Base-by-base conservation (phyloP, 2,888 invertebrate genomes). In the Clanis bilineata region DNA sequence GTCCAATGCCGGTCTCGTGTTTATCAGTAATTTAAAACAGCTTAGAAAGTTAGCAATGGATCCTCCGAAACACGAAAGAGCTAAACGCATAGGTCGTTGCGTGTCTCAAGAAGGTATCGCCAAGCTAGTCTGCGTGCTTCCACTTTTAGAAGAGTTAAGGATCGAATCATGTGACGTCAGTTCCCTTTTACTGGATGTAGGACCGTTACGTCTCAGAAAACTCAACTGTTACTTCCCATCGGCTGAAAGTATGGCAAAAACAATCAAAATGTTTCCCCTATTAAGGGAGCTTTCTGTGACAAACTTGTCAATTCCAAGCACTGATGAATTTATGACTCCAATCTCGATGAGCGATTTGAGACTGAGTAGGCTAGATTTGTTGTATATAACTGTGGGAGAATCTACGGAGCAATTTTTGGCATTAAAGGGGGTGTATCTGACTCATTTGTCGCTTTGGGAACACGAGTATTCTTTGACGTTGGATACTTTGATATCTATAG, bases 141-240 rank as follows among this genome's bases (percentile, higher is more conserved):
- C 91, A 3, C 79, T 80, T 64, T 77, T 93, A 65, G 90, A 92
- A 72, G 92, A 92, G 57, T 71, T 93, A 36, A 74, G 82, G 57
- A 90, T 93, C 56, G 92, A 93, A 71, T 92, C 92, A 41, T 92
- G 93, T 70, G 92, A 93, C 72, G 86, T 93, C 56, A 92, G 92
- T 23, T 88, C 92, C 0, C 92, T 91, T 3, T 78, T 93, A 7
- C 65, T 76, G 47, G 80, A 83, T 1, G 83, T 90, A 58, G 88
- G 87, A 15, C 90, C 92, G 0, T 76, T 92, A 23, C 83, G 83
- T 76, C 82, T 93, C 36, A 79, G 80, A 47, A 92, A 90, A 79
- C 86, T 92, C 0, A 92, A 90, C 61, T 88, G 87, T 65, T 92
- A 92, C 69, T 92, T 89, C 68, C 88, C 88, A 36, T 89, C 92